Percentiles rank a stretch among this genome's conserved stretches.
These are phyloP conservation scores for Cyrtorhinus lividipennis DNA, from an alignment of 1,140 invertebrate species.

Conservation along the genomic window DNA sequence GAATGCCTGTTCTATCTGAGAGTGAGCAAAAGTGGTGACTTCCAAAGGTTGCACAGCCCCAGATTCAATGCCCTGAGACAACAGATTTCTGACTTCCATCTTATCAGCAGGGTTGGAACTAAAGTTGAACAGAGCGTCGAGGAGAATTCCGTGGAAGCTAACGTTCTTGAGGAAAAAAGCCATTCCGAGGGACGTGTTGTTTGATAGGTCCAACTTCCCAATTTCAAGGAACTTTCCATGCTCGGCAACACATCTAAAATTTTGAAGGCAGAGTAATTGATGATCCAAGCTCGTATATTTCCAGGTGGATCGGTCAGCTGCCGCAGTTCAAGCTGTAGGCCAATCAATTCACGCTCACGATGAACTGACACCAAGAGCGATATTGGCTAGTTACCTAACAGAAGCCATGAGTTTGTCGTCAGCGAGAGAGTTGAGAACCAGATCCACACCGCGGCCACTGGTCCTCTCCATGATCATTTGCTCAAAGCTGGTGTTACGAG, in stretches of 20 bases:
- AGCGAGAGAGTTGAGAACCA: constrained; percentile 86
- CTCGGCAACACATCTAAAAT: constrained; percentile 56
- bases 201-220: constrained; percentile 90
- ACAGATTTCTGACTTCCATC: constrained; percentile 51
- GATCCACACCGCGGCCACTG: constrained; percentile 70
- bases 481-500: constrained; percentile 82
- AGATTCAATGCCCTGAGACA: constrained; percentile 63
- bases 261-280: too few relatives aligned
- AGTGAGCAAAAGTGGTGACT: constrained; percentile 61
- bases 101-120: constrained; percentile 47
- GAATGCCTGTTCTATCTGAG: constrained; percentile 86
- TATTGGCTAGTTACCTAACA: too few relatives aligned
- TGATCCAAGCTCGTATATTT: too few relatives aligned
- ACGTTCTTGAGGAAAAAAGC: constrained; percentile 88
- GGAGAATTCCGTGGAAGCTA: constrained; percentile 87
- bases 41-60: constrained; percentile 76
- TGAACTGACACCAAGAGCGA: too few relatives aligned
- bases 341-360: too few relatives aligned
- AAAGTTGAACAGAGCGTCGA: constrained; percentile 76
- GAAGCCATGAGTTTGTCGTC: constrained; percentile 88
- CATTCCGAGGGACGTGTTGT: constrained; percentile 74
- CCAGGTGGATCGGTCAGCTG: too few relatives aligned
- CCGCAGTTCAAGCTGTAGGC: too few relatives aligned
- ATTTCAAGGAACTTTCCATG: constrained; percentile 93
- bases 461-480: constrained; percentile 65